Conservation (phyloP, 53 echinoderm and acorn worm genomes). For the Luidia sarsii region DNA sequence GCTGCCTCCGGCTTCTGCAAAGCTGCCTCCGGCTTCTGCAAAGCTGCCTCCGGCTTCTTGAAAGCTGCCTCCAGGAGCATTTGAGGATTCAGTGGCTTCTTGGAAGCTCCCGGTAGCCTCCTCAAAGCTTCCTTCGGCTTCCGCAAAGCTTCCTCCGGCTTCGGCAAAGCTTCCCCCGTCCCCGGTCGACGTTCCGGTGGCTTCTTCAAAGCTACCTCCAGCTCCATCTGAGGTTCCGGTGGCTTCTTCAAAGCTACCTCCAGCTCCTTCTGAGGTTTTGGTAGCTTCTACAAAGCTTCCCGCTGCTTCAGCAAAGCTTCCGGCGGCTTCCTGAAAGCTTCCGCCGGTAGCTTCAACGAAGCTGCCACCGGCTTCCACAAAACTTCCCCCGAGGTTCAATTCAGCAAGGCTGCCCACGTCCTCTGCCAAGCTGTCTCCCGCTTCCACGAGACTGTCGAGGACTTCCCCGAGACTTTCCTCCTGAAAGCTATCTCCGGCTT, state of each 20-base stretch:
- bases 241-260: conserved; percentile 17
- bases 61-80: not conserved
- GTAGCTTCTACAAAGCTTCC: conserved; percentile 7
- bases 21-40: not conserved
- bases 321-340: not conserved
- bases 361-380: not conserved
- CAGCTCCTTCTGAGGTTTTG: not conserved
- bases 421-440: not conserved
- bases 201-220: conserved; percentile 21
- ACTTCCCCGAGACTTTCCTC: not conserved
- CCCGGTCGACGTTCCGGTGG: not conserved
- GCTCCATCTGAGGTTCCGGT: not conserved
- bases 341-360: not conserved
- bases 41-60: conserved; percentile 16
- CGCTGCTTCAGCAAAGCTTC: conserved; percentile 3
- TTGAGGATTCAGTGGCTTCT: not conserved
- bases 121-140: not conserved
- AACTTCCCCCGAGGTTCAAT: not conserved
- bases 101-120: not conserved
- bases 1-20: not conserved
- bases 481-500: not conserved
- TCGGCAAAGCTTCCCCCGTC: not conserved
- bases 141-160: not conserved
- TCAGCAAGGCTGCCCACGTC: not conserved
- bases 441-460: not conserved